phyloP scores from a whole-genome alignment of 2,797 vertebrate species.

The Anabas testudineus region DNA sequence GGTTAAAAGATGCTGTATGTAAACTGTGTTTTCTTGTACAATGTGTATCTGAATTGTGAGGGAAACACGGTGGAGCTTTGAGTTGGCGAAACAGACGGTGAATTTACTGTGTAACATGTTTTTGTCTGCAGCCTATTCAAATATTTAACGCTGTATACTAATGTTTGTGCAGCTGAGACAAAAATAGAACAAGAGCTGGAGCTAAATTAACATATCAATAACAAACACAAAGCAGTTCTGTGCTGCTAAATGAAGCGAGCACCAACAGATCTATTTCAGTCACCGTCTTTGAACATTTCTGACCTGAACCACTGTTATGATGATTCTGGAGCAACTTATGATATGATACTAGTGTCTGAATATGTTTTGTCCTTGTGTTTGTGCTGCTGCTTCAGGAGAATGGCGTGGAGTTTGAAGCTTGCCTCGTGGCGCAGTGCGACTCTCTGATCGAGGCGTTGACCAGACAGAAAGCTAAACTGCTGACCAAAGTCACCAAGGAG shows the following conservation, averaged over 20 bases:
- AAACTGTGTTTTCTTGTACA: not conserved
- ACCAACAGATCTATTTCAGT: conserved; percentile 42
- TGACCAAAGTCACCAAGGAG: conserved; percentile 98
- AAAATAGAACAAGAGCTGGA: conserved; percentile 47
- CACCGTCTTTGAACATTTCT: not conserved
- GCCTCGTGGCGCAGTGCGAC: conserved; percentile 97
- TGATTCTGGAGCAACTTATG: not conserved
- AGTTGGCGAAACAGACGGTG: conserved; percentile 17
- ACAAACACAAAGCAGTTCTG: conserved; percentile 30
- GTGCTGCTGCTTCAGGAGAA: conserved; percentile 88
- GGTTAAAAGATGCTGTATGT: too few species aligned
- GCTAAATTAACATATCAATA: conserved; percentile 39
- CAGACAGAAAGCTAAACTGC: conserved; percentile 96
- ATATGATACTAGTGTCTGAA: too few species aligned
- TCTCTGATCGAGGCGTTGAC: conserved; percentile 95
- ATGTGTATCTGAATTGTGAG: not conserved
- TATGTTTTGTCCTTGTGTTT: conserved; percentile 11
- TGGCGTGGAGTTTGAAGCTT: conserved; percentile 96
- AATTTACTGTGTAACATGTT: not conserved
- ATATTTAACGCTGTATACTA: conserved; percentile 22
- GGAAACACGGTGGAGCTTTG: not conserved
- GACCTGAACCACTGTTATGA: not conserved
- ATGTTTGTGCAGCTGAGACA: conserved; percentile 23
- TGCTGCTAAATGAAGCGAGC: conserved; percentile 35
- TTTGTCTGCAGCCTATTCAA: conserved; percentile 16